A percentile compares a stretch with the other conserved stretches of the same genome.
Conservation (phyloP, 1,140 invertebrate genomes). For the Akabosia matsudoensis region DNA sequence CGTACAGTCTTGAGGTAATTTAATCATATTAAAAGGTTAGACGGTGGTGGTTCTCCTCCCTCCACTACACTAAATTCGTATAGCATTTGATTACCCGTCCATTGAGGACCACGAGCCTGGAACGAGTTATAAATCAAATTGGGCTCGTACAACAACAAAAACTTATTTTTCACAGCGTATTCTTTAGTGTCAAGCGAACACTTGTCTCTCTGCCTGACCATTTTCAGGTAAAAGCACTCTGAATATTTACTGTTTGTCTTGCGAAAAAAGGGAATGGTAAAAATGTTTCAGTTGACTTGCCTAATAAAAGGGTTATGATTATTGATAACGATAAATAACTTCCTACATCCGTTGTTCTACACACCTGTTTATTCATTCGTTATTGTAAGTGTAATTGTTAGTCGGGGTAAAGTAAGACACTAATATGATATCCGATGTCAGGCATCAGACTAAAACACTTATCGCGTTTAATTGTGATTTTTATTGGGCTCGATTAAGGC, state of each 20-base stretch:
- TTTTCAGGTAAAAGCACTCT: background rate
- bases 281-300: no score
- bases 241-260: background rate
- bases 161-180: background rate
- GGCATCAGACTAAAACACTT: no score
- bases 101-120: constrained; percentile 45
- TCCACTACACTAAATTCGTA: constrained; percentile 45
- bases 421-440: background rate
- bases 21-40: constrained; percentile 51
- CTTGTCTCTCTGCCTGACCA: background rate
- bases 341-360: no score
- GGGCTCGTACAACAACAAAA: background rate
- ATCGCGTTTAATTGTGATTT: no score
- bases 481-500: no score
- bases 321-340: no score
- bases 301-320: no score
- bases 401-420: background rate
- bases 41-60: constrained; percentile 29
- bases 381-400: background rate
- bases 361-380: no score
- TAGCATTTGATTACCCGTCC: constrained; percentile 50
- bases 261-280: background rate
- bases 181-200: background rate
- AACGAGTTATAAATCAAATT: constrained; percentile 48
- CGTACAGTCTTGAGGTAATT: constrained; percentile 31